A percentile compares a stretch with the other conserved stretches of the same genome.
phyloP scores from a whole-genome alignment of 2,797 vertebrate species.

The Pelodytes ibericus region DNA sequence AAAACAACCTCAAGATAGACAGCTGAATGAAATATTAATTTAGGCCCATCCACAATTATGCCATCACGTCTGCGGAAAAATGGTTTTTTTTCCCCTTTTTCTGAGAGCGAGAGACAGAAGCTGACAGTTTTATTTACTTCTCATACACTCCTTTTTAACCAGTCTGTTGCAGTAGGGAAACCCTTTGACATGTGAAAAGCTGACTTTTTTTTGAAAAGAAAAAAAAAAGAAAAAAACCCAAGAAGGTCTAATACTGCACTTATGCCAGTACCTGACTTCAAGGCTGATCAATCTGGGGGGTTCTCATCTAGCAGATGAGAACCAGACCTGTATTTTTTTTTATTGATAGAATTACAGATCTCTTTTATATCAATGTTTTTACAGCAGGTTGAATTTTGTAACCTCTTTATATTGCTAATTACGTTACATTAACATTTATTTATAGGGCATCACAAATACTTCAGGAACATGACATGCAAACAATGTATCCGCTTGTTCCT shows the following conservation, averaged over 20 bases:
- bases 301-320: too few relatives aligned
- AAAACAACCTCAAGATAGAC: slow-evolving; percentile 17
- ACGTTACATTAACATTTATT: too few relatives aligned
- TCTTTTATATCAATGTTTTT: too few relatives aligned
- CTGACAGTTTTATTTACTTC: slow-evolving; percentile 43
- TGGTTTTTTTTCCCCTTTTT: slow-evolving; percentile 26
- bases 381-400: too few relatives aligned
- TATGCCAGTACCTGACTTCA: too few relatives aligned
- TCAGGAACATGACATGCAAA: background rate
- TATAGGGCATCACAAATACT: too few relatives aligned
- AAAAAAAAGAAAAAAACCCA: background rate
- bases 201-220: background rate
- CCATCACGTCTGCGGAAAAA: slow-evolving; percentile 8
- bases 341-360: too few relatives aligned
- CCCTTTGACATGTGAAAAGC: background rate
- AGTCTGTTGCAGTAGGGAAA: background rate
- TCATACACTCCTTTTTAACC: slow-evolving; percentile 14
- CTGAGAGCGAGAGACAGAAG: background rate
- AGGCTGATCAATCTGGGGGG: too few relatives aligned
- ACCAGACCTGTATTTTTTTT: too few relatives aligned
- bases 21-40: slow-evolving; percentile 47
- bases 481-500: background rate
- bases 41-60: slow-evolving; percentile 32
- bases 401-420: too few relatives aligned
- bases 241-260: background rate